Evolutionary conservation across 2,797 vertebrate genomes (phyloP).

Genomic region (Chloroceryle amazona): DNA sequence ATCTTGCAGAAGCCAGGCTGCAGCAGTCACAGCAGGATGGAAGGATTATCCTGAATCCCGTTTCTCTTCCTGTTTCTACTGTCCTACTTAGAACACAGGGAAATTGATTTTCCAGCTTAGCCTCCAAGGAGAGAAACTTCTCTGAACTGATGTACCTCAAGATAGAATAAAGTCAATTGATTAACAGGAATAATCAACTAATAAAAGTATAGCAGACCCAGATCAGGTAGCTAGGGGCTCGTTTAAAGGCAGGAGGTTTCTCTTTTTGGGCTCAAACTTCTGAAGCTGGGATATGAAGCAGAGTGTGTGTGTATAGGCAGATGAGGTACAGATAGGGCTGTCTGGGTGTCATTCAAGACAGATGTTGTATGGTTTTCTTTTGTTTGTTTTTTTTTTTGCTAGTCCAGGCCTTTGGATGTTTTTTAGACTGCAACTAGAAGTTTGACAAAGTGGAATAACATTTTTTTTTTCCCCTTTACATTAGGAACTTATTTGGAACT

Average conservation of each 20-base stretch:
- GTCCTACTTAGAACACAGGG: background rate
- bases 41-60: background rate
- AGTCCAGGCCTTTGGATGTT: background rate
- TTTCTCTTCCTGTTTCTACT: background rate
- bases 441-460: background rate
- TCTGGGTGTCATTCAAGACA: background rate
- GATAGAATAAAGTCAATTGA: background rate
- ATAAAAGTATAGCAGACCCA: background rate
- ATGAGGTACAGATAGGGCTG: background rate
- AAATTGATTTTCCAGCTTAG: constrained; percentile 15
- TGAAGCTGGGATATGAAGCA: background rate
- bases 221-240: background rate
- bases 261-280: background rate
- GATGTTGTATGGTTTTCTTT: no score
- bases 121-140: background rate
- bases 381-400: background rate
- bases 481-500: background rate
- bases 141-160: background rate
- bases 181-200: background rate
- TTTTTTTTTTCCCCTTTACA: background rate
- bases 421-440: background rate
- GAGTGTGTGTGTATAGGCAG: background rate
- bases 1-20: background rate
- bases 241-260: background rate
- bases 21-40: background rate